Conservation (phyloP, 2,797 vertebrate genomes). For the Diglossa cyanea region DNA sequence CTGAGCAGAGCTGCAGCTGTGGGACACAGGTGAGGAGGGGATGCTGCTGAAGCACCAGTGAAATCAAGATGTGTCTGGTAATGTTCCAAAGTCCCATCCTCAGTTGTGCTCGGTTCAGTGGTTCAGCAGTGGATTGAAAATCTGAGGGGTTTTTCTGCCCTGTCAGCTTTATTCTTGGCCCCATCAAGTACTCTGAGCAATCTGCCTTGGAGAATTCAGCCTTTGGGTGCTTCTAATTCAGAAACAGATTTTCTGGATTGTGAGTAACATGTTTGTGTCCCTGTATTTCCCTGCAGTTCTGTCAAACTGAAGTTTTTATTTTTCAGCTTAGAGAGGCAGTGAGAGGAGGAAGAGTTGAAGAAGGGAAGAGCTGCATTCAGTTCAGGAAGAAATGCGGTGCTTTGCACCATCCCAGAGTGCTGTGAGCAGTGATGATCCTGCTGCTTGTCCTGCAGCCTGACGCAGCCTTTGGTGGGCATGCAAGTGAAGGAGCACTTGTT, state of each 20-base stretch:
- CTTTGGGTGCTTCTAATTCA: constrained; percentile 1
- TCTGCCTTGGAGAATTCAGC: constrained; percentile 22
- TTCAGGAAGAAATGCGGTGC: not conserved
- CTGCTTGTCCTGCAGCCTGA: not conserved
- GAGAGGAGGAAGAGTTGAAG: not conserved
- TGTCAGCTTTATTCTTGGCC: constrained; percentile 34
- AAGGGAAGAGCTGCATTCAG: not conserved
- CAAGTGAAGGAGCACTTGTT: accelerated
- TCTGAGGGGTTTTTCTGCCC: not conserved
- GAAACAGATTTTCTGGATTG: constrained; percentile 10
- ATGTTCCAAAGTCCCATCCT: not conserved
- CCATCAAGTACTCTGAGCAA: not conserved
- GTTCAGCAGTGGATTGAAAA: not conserved
- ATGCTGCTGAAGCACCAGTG: not conserved
- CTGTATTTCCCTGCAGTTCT: not conserved
- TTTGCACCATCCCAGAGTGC: not conserved
- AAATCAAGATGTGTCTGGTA: not conserved
- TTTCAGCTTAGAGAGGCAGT: not conserved
- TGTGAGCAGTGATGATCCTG: not conserved
- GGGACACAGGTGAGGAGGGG: not conserved
- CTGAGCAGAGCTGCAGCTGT: not conserved
- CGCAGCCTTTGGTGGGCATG: not conserved
- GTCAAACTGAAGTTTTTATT: not conserved
- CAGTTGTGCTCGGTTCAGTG: not conserved
- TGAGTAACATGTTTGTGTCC: not conserved